Conservation (phyloP, 2,113 vertebrate genomes). For the Pontoporia blainvillei region DNA sequence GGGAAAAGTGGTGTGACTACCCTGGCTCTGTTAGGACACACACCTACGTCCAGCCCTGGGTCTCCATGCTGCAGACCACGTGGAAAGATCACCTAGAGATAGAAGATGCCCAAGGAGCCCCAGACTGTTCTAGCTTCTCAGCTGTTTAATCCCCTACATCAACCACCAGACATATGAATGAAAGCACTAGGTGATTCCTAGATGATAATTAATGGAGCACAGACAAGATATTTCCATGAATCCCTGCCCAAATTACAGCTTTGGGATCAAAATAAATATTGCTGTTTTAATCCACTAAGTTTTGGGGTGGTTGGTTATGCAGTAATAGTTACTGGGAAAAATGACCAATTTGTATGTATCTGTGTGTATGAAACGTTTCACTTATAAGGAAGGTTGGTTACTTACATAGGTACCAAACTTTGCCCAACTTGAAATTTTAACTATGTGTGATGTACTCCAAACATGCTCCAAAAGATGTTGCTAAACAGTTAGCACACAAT, state of each 20-base stretch:
- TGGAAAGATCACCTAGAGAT: background rate
- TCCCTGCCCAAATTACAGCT: background rate
- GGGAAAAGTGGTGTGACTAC: background rate
- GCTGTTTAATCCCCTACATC: background rate
- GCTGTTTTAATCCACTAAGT: background rate
- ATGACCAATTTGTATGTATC: background rate
- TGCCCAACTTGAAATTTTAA: background rate
- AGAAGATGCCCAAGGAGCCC: background rate
- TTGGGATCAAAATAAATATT: background rate
- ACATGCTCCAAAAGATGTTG: background rate
- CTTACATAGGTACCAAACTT: background rate
- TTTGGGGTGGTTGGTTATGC: background rate
- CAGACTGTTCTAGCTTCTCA: background rate
- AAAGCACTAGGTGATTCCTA: background rate
- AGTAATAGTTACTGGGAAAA: background rate
- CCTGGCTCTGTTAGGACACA: background rate
- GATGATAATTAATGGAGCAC: background rate
- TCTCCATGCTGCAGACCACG: background rate
- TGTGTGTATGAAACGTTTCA: background rate
- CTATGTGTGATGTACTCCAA: background rate
- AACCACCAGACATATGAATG: background rate
- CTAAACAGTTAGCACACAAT: background rate
- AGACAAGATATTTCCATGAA: background rate
- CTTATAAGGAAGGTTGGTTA: background rate
- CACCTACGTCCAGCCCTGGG: background rate